Evolutionary conservation across 2,797 vertebrate genomes (phyloP).

Genomic region (Smutsia temminckii): DNA sequence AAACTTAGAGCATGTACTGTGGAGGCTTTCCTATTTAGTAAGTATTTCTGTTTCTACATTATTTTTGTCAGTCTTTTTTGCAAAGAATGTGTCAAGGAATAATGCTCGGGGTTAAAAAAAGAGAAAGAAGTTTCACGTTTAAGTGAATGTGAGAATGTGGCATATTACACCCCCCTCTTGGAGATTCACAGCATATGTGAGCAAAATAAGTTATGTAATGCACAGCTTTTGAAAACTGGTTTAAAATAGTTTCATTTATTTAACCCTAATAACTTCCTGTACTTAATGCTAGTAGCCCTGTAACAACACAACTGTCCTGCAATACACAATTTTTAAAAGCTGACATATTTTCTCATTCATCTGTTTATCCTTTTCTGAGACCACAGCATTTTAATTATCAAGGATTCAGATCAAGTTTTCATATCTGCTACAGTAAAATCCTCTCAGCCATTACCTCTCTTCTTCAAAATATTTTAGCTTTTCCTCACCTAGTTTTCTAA

Average conservation of each 20-base stretch:
- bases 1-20: not conserved
- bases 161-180: not conserved
- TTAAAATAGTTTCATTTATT: conserved; percentile 41
- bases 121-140: not conserved
- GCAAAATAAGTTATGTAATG: conserved; percentile 32
- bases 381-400: not conserved
- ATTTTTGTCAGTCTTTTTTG: not conserved
- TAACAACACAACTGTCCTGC: not conserved
- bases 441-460: not conserved
- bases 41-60: not conserved
- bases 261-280: conserved; percentile 16
- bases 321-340: not conserved
- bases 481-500: not conserved
- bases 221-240: not conserved
- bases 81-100: conserved; percentile 22
- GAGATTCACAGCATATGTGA: not conserved
- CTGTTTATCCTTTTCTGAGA: not conserved
- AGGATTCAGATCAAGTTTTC: not conserved
- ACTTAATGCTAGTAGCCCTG: conserved; percentile 39
- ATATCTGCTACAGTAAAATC: not conserved
- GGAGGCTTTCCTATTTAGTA: not conserved
- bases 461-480: not conserved
- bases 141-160: not conserved
- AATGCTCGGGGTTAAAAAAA: not conserved
- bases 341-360: not conserved